Evolutionary conservation across 1,140 invertebrate species (phyloP), one percentile per base, ranked within the genome.

Genomic region (Zaprionus inermis): DNA sequence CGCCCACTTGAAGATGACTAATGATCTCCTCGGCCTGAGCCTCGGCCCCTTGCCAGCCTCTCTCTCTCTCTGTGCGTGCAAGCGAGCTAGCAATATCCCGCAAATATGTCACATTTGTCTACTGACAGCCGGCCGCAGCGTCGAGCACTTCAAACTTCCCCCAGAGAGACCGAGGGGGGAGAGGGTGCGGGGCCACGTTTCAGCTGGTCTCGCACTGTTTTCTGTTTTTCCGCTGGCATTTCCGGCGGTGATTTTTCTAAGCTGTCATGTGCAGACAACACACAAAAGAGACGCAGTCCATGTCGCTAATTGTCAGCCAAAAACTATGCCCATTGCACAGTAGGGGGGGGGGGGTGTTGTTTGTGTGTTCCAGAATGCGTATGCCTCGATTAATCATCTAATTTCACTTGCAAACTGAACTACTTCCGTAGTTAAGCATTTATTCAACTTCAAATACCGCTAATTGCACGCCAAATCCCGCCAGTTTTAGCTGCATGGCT

Each of bases 1-100:
- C 84, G 84, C 80, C 80, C 80, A 80, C 84, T 89, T 89, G 74
- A 84, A 89, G 72, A 89, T 89, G 84, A 89, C 84, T 89, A 89
- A 89, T 89, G 84, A 84, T 86, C n/a, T 44, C 38, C 38, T 44
- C 38, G n/a, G 65, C 7, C 10, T 38, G 7, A n/a, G 36, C 11
- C 59, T 20, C 2, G 18, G n/a, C 30, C n/a, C 16, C 11, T 5
- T 18, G 1, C 24, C 11, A 14, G 12, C 3, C 10, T 20, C 71
- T n/a, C 18, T 16, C 16, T 2, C 11, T 36, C 20, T 24, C 36
- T 52, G 30, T 16, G 16, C 11, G 55, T 60, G 66, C 30, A 12
- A 59, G 34, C 24, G 32, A 75, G 64, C 61, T 24, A 22, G 66
- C 66, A 57, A 59, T 44, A 36, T 49, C 71, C 76, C 81, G 69